Evolutionary conservation across 30 jellyfish, hydroid and myxozoan species (phyloP).

Genomic region (Cassiopea xamachana): DNA sequence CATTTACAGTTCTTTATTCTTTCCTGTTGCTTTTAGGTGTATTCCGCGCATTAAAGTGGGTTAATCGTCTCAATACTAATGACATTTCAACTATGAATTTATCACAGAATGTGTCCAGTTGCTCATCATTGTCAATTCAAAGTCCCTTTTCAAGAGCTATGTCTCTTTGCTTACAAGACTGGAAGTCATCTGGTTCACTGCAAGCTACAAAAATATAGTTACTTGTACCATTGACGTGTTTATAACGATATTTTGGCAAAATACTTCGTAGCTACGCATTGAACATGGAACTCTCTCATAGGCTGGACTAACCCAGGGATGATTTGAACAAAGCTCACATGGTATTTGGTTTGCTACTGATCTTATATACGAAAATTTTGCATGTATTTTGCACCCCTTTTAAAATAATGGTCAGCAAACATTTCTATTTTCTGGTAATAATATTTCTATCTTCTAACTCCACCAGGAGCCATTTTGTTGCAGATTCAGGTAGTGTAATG

Average conservation of each 20-base stretch:
- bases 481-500: background rate
- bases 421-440: too few relatives aligned
- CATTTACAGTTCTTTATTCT: slow-evolving; percentile 26
- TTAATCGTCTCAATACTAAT: slow-evolving; percentile 12
- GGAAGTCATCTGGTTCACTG: slow-evolving; percentile 20
- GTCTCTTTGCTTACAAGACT: slow-evolving; percentile 12
- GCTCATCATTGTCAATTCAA: slow-evolving; percentile 9
- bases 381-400: too few relatives aligned
- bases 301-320: slow-evolving; percentile 20
- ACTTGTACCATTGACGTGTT: slow-evolving; percentile 20
- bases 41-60: slow-evolving; percentile 2
- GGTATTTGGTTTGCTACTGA: too few relatives aligned
- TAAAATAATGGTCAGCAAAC: too few relatives aligned
- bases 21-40: background rate
- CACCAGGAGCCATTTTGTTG: too few relatives aligned
- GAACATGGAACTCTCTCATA: slow-evolving; percentile 12
- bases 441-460: too few relatives aligned
- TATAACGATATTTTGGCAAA: slow-evolving; percentile 20
- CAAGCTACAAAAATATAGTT: slow-evolving; percentile 5
- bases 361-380: too few relatives aligned
- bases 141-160: slow-evolving; percentile 14
- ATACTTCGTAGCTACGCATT: background rate
- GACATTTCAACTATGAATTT: slow-evolving; percentile 16
- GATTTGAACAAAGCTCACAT: background rate
- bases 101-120: slow-evolving; percentile 20